Evolutionary conservation across 37 sponge, comb jelly and placozoan genomes (phyloP).

Genomic region (Geodia barretti): DNA sequence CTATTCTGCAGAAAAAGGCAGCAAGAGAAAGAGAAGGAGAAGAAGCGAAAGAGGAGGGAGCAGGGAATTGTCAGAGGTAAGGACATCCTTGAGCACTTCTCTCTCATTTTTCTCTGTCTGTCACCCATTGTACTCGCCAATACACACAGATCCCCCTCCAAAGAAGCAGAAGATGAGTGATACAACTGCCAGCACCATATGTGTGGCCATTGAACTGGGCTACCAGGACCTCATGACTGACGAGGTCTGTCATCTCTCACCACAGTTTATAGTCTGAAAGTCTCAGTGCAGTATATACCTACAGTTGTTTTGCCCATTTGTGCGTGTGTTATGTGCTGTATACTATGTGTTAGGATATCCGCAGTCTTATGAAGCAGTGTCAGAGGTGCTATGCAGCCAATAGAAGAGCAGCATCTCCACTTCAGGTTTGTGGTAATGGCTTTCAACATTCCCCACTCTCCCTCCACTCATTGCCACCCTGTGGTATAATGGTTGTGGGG

Average conservation of each 20-base stretch:
- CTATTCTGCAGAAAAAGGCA: constrained; percentile 28
- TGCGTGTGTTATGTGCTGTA: neutral
- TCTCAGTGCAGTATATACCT: neutral
- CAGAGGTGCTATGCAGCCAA: constrained; percentile 88
- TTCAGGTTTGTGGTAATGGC: constrained; percentile 38
- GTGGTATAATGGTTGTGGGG: neutral
- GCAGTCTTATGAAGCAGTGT: constrained; percentile 71
- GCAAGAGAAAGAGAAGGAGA: constrained; percentile 40
- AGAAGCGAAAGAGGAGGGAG: constrained; percentile 2
- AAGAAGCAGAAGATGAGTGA: constrained; percentile 49
- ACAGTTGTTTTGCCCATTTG: neutral
- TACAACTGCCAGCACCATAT: constrained; percentile 42
- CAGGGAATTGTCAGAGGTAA: neutral
- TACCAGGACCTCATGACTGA: constrained; percentile 83
- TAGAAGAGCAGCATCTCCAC: constrained; percentile 59
- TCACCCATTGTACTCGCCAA: too few species aligned
- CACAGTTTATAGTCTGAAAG: neutral
- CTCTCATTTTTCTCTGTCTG: too few species aligned
- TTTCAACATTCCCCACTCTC: neutral
- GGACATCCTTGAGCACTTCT: too few species aligned
- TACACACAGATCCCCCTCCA: neutral
- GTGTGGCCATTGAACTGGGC: constrained; percentile 75
- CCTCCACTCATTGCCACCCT: neutral
- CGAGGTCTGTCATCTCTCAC: constrained; percentile 28
- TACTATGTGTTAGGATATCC: constrained; percentile 60